phyloP scores from a whole-genome alignment of 2,888 invertebrate species.

The Noctuana brunneofusca region DNA sequence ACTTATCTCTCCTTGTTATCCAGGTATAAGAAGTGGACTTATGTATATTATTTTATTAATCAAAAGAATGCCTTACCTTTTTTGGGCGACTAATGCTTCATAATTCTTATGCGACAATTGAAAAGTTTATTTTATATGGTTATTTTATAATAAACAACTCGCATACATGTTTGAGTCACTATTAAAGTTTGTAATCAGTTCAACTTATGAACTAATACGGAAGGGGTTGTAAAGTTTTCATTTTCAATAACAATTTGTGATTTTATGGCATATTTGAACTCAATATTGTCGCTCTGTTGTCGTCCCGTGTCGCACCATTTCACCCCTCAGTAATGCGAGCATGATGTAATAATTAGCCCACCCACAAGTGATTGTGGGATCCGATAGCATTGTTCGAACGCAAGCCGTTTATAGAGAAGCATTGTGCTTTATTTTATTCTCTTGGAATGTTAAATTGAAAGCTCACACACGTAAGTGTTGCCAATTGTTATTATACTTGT shows the following conservation, averaged over 20 bases:
- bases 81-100: background rate
- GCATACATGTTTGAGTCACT: background rate
- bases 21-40: conserved; percentile 20
- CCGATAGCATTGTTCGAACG: conserved; percentile 52
- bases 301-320: conserved; percentile 32
- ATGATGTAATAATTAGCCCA: conserved; percentile 62
- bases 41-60: conserved; percentile 8
- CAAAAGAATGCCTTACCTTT: background rate
- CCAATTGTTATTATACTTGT: conserved; percentile 18
- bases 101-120: background rate
- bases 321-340: conserved; percentile 39
- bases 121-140: too few relatives aligned
- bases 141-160: too few relatives aligned
- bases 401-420: conserved; percentile 43
- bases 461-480: conserved; percentile 32
- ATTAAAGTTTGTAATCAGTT: background rate
- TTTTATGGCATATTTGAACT: conserved; percentile 34
- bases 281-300: conserved; percentile 34
- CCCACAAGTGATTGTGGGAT: conserved; percentile 55
- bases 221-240: conserved; percentile 20
- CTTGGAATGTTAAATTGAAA: conserved; percentile 32
- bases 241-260: conserved; percentile 25
- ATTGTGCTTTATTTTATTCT: conserved; percentile 38
- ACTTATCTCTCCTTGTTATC: conserved; percentile 29
- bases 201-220: background rate